Base-by-base conservation (phyloP, 2,888 invertebrate species). In the Diarsia rubi region DNA sequence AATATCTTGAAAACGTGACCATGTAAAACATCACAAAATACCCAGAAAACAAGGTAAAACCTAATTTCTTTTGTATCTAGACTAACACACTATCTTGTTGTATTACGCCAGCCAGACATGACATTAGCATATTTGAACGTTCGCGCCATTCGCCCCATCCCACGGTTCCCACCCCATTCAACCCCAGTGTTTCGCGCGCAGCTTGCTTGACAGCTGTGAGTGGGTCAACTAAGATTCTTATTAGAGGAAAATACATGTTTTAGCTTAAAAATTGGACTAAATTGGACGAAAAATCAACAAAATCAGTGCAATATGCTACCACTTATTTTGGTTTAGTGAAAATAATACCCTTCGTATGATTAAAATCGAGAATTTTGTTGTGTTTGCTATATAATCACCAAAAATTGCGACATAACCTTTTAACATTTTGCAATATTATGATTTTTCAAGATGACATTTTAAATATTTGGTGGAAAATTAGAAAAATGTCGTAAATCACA, bases 101-200 rank as follows among this genome's bases (percentile, higher is more conserved):
- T 42, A 19, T 14, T 3, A 78, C 14, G 52, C 3, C 19, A 37
- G 52, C 3, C 19, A 37, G 24, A 12, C 37, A 27, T n/a, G n/a
- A 57, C 12, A 16, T n/a, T 69, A 3, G 14, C 37, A n/a, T 52
- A 52, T 65, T 82, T 57, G 14, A 83, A 79, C 24, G 14, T 69
- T 69, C 75, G 69, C 81, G 81, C 84, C 66, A 44, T 37, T 59
- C 21, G 44, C n/a, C 69, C 63, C 31, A 31, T 31, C 64, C 52
- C 45, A 42, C 27, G 21, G 54, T 80, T 74, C 62, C 37, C 24
- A 31, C 79, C 59, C 77, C 63, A 49, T 49, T 42, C 52, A 6
- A 19, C 62, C 47, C 57, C 37, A 45, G 78, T 47, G 47, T 84
- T 81, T 83, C 81, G 84, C 81, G 84, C 81, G 81, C 81, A 80